Evolutionary conservation across 2,888 invertebrate genomes (phyloP).

Genomic region (Alsophila aescularia): DNA sequence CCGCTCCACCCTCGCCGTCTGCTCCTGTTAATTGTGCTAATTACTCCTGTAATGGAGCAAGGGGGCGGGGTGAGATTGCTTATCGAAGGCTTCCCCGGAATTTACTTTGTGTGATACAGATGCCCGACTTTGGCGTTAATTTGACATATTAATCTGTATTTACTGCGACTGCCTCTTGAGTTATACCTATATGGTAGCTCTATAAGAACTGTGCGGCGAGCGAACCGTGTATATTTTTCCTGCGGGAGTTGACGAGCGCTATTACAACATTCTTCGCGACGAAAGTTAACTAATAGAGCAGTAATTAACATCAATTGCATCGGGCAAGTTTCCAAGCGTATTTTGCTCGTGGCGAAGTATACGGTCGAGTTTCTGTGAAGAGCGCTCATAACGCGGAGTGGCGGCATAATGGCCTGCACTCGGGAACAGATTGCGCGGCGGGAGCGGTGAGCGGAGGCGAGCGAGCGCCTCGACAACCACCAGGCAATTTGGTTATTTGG

Average conservation of each 20-base stretch:
- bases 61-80: slow-evolving; percentile 79
- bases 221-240: slow-evolving; percentile 37
- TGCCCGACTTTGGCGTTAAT: slow-evolving; percentile 57
- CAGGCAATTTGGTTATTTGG: slow-evolving; percentile 82
- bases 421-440: slow-evolving; percentile 47
- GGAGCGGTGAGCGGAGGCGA: slow-evolving; percentile 28
- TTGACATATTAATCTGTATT: slow-evolving; percentile 57
- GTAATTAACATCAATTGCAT: slow-evolving; percentile 67
- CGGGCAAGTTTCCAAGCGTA: slow-evolving; percentile 70
- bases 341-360: slow-evolving; percentile 53
- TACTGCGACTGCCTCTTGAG: slow-evolving; percentile 19
- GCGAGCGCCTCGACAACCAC: slow-evolving; percentile 61
- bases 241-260: slow-evolving; percentile 36
- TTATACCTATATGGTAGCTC: not conserved
- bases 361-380: slow-evolving; percentile 55
- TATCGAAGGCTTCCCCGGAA: slow-evolving; percentile 77
- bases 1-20: slow-evolving; percentile 48
- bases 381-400: slow-evolving; percentile 55
- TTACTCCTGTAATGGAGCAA: slow-evolving; percentile 84
- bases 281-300: slow-evolving; percentile 57
- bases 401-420: slow-evolving; percentile 55
- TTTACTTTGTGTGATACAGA: slow-evolving; percentile 72
- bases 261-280: slow-evolving; percentile 37
- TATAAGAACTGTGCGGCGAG: slow-evolving; percentile 2
- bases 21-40: slow-evolving; percentile 84